A percentile compares a stretch with the other conserved stretches of the same genome.
Evolutionary conservation across 2,888 invertebrate genomes (phyloP).

Genomic region (Dryobotodes eremita): DNA sequence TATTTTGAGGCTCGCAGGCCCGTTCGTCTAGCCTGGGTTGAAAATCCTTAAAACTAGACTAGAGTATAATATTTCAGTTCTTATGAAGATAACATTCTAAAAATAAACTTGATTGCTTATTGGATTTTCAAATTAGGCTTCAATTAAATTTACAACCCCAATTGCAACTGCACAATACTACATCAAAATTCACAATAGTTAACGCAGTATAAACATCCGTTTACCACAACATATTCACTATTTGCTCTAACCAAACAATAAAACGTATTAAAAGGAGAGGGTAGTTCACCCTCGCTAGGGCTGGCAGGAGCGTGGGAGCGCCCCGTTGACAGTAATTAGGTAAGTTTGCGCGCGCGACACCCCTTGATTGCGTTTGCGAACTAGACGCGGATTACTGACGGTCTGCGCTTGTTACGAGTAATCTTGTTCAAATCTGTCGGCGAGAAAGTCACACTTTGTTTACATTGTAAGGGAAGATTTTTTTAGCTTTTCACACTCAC

Average conservation of each 20-base stretch:
- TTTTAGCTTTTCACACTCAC: too few species aligned
- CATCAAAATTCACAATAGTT: constrained; percentile 28
- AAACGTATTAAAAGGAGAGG: constrained; percentile 73
- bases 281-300: constrained; percentile 61
- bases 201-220: constrained; percentile 66
- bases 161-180: constrained; percentile 7
- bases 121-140: not conserved
- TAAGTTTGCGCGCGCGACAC: constrained; percentile 73
- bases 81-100: not conserved
- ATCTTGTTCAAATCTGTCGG: constrained; percentile 51
- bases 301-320: constrained; percentile 81
- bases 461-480: not conserved
- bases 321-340: constrained; percentile 82
- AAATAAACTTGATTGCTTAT: not conserved
- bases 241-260: constrained; percentile 77
- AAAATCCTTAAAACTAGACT: not conserved
- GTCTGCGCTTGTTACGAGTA: constrained; percentile 65
- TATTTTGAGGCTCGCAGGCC: not conserved
- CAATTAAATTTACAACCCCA: constrained; percentile 9
- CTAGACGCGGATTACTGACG: constrained; percentile 59
- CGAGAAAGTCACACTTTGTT: constrained; percentile 29
- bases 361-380: constrained; percentile 64
- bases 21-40: not conserved
- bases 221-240: constrained; percentile 75
- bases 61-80: too few species aligned